Evolutionary conservation across 2,888 invertebrate genomes (phyloP).

Genomic region (Serrognathus titanus): DNA sequence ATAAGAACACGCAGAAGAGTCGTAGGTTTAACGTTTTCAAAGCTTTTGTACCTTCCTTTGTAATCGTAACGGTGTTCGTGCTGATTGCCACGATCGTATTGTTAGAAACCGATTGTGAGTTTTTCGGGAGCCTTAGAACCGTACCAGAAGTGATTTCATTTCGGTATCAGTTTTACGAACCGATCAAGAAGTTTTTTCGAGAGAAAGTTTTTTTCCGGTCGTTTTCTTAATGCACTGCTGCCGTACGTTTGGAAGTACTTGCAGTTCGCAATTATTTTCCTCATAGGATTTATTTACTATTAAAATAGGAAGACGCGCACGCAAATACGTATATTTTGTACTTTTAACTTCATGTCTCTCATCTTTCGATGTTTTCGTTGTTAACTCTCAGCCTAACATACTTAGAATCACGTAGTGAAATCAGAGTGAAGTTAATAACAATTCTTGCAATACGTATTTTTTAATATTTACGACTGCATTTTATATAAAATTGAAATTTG

Average conservation of each 20-base stretch:
- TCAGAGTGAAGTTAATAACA: not conserved
- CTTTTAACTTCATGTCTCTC: not conserved
- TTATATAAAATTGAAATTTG: too few relatives aligned
- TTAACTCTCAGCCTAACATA: not conserved
- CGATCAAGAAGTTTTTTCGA: conserved; percentile 73
- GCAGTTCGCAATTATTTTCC: conserved; percentile 13
- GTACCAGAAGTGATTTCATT: conserved; percentile 75
- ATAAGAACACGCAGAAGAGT: conserved; percentile 43
- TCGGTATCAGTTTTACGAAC: conserved; percentile 77
- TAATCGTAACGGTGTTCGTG: conserved; percentile 68
- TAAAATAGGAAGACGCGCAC: not conserved
- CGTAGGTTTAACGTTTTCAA: conserved; percentile 63
- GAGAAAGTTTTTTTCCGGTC: conserved; percentile 50
- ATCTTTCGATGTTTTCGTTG: not conserved
- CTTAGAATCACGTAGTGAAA: not conserved
- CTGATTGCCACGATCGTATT: conserved; percentile 66
- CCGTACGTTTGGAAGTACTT: conserved; percentile 10
- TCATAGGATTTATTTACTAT: conserved; percentile 13
- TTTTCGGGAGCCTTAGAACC: conserved; percentile 53
- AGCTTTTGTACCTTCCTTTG: conserved; percentile 74
- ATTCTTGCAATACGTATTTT: not conserved
- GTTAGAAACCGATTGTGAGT: conserved; percentile 70
- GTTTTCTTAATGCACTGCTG: conserved; percentile 7
- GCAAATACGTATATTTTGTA: not conserved
- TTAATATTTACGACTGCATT: not conserved